Percentiles rank a stretch among this genome's conserved stretches.
phyloP scores from a whole-genome alignment of 64 coral and sea anemone species.

The Orbicella faveolata region DNA sequence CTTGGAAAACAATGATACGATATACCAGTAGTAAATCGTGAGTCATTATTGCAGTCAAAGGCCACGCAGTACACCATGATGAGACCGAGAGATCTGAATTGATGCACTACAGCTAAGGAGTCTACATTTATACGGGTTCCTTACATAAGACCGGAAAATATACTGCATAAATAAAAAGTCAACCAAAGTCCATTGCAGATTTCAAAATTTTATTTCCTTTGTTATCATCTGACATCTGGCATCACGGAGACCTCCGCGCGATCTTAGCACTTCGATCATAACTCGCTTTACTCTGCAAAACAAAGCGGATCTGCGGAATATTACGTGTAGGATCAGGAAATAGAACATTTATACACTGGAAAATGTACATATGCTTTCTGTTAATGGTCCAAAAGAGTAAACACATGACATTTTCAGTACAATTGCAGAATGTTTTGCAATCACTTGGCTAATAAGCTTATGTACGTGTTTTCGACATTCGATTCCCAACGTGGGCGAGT shows the following conservation, averaged over 20 bases:
- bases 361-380: too few relatives aligned
- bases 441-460: background rate
- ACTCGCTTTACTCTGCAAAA: background rate
- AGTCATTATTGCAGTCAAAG: conserved; percentile 36
- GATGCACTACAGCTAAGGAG: background rate
- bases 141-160: background rate
- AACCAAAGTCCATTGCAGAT: background rate
- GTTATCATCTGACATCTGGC: too few relatives aligned
- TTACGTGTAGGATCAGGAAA: too few relatives aligned
- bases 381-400: too few relatives aligned
- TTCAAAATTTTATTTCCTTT: background rate
- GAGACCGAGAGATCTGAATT: background rate
- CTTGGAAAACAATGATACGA: conserved; percentile 45
- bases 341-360: too few relatives aligned
- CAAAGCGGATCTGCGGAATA: too few relatives aligned
- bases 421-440: too few relatives aligned
- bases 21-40: conserved; percentile 5
- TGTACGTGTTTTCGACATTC: background rate
- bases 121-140: background rate
- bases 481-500: background rate
- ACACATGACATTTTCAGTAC: too few relatives aligned
- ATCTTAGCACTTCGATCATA: background rate
- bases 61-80: conserved; percentile 35
- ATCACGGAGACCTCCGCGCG: too few relatives aligned
- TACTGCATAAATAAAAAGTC: background rate